phyloP scores from a whole-genome alignment of 2,797 vertebrate species.

The Chanos chanos region DNA sequence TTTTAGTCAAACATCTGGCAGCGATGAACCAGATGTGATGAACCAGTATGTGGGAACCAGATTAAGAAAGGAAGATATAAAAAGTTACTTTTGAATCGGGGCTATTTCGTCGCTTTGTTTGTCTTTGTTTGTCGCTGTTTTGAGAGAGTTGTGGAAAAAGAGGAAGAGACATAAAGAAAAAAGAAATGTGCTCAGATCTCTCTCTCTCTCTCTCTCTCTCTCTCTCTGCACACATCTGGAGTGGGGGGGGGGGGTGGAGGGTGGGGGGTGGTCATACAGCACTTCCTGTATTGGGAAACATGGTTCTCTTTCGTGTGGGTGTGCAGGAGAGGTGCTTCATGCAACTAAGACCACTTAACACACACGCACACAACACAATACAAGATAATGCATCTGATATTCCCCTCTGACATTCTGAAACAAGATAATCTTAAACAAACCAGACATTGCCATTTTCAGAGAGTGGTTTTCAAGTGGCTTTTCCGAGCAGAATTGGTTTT shows the following conservation, averaged over 20 bases:
- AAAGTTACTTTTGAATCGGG: slow-evolving; percentile 33
- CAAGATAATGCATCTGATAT: slow-evolving; percentile 2
- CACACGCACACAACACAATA: background rate
- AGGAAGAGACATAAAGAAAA: slow-evolving; percentile 43
- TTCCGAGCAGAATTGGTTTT: background rate
- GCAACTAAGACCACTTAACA: background rate
- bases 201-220: slow-evolving; percentile 40
- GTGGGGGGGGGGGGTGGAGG: no score
- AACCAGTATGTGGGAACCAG: slow-evolving; percentile 59
- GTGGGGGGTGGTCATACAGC: no score
- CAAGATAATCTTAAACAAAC: no score
- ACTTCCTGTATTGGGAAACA: slow-evolving; percentile 63
- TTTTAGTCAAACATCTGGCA: slow-evolving; percentile 76
- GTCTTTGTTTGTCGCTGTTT: no score
- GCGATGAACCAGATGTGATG: slow-evolving; percentile 48
- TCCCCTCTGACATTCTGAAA: background rate
- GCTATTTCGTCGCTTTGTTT: no score
- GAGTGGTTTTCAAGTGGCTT: background rate
- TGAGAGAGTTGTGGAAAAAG: slow-evolving; percentile 39
- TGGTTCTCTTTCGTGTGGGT: slow-evolving; percentile 62
- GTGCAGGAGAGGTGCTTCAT: slow-evolving; percentile 55
- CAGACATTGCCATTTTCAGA: no score
- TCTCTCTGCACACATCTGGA: slow-evolving; percentile 61
- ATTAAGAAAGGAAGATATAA: slow-evolving; percentile 41
- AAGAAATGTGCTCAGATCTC: slow-evolving; percentile 42